phyloP scores from a whole-genome alignment of 2,888 invertebrate genomes.

The Synanthedon formicaeformis region DNA sequence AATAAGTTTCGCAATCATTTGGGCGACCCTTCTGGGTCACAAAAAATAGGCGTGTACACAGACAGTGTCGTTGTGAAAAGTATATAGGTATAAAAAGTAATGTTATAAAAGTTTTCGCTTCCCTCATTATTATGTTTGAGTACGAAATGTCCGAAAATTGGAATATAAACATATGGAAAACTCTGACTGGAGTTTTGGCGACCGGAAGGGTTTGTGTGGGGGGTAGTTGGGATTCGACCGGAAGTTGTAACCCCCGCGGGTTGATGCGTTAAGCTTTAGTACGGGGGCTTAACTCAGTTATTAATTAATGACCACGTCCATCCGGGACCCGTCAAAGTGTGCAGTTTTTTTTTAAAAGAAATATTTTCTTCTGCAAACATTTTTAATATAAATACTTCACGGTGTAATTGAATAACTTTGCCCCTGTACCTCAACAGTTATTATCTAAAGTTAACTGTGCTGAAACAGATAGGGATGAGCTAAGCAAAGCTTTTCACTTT shows the following conservation, averaged over 20 bases:
- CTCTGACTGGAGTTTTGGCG: slow-evolving; percentile 37
- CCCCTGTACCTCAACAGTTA: no score
- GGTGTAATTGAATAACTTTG: no score
- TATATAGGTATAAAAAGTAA: no score
- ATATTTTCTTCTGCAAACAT: slow-evolving; percentile 1
- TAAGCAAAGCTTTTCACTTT: no score
- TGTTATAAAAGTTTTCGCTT: no score
- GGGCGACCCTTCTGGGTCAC: no score
- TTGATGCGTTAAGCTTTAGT: slow-evolving; percentile 58
- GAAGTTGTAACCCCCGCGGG: slow-evolving; percentile 47
- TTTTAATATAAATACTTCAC: no score
- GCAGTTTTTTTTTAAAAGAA: slow-evolving; percentile 4
- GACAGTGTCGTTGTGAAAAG: no score
- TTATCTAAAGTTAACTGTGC: no score
- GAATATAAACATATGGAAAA: neutral
- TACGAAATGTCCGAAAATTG: neutral
- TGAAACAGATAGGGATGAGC: no score
- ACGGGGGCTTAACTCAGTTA: slow-evolving; percentile 54
- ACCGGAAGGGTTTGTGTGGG: slow-evolving; percentile 51
- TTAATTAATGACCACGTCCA: slow-evolving; percentile 55
- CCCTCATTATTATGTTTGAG: neutral
- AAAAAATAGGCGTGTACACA: no score
- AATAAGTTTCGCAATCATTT: no score
- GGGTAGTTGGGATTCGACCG: slow-evolving; percentile 58
- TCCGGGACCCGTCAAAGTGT: slow-evolving; percentile 33